These are phyloP conservation scores for Argyrosomus regius DNA, from an alignment of 2,797 vertebrate species.

Conservation along the genomic window DNA sequence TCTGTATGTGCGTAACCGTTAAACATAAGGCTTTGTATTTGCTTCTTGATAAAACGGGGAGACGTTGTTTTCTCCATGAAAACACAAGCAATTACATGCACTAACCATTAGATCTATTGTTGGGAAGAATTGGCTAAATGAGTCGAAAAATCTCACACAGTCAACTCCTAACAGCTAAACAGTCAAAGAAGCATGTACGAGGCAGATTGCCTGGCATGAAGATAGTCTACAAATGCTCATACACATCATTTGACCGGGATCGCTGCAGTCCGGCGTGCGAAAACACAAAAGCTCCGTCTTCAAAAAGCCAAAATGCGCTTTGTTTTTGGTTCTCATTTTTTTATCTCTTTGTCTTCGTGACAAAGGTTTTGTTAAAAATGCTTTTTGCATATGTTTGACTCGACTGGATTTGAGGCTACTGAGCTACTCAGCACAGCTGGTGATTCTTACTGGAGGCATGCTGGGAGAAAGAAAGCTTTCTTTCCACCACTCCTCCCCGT, in stretches of 20 bases:
- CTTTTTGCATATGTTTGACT: slow-evolving; percentile 6
- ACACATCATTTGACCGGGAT: neutral
- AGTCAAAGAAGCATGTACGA: slow-evolving; percentile 22
- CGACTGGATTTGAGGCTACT: slow-evolving; percentile 4
- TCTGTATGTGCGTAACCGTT: neutral
- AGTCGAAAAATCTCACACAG: slow-evolving; percentile 48
- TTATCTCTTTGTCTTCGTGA: slow-evolving; percentile 14
- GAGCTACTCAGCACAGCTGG: slow-evolving; percentile 3
- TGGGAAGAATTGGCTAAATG: slow-evolving; percentile 42
- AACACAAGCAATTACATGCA: slow-evolving; percentile 45
- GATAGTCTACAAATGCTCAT: neutral
- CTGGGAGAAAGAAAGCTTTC: neutral
- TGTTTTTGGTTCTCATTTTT: slow-evolving; percentile 9
- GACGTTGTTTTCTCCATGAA: slow-evolving; percentile 14
- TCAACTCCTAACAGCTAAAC: slow-evolving; percentile 34
- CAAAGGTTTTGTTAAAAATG: slow-evolving; percentile 21
- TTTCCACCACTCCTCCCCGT: neutral
- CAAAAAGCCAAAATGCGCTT: slow-evolving; percentile 8
- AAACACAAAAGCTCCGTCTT: slow-evolving; percentile 16
- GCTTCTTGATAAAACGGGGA: slow-evolving; percentile 3
- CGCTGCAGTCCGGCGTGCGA: neutral
- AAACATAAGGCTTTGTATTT: slow-evolving; percentile 8
- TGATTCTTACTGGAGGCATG: slow-evolving; percentile 5
- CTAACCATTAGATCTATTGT: slow-evolving; percentile 30
- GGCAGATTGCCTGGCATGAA: neutral